phyloP scores from a whole-genome alignment of 2,113 vertebrate species.

The Antechinus stuartii region DNA sequence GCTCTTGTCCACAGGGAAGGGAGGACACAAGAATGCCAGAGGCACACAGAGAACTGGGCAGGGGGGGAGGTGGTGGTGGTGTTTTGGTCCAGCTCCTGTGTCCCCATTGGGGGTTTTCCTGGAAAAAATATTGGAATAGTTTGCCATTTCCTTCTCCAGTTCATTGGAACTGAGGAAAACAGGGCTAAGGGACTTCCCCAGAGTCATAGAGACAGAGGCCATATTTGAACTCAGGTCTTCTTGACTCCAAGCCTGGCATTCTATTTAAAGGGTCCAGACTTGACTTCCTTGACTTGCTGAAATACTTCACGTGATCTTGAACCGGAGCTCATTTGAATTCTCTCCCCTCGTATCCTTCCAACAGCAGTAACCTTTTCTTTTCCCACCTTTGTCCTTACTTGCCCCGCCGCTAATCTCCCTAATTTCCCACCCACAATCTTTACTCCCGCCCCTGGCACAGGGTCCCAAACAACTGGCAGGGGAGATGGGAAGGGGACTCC shows the following conservation, averaged over 20 bases:
- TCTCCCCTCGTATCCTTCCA: not conserved
- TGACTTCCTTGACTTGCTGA: not conserved
- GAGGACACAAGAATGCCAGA: not conserved
- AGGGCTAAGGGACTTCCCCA: not conserved
- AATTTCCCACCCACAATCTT: slow-evolving; percentile 11
- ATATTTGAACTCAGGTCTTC: not conserved
- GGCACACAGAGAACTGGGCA: not conserved
- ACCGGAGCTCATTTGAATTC: not conserved
- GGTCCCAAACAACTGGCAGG: not conserved
- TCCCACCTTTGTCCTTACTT: not conserved
- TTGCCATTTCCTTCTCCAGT: not conserved
- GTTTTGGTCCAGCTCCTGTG: not conserved
- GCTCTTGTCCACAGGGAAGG: not conserved
- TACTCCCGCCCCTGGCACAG: slow-evolving; percentile 4
- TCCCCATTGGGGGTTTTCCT: not conserved
- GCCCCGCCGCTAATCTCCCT: not conserved
- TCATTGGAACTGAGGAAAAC: not conserved
- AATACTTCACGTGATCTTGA: not conserved
- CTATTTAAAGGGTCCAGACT: not conserved
- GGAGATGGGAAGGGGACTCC: not conserved
- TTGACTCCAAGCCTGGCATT: not conserved
- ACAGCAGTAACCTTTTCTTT: not conserved
- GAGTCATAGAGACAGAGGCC: not conserved
- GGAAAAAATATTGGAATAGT: not conserved
- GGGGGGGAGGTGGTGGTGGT: not conserved